Conservation (phyloP, 1,140 invertebrate genomes). For the Scaptomyza montana region DNA sequence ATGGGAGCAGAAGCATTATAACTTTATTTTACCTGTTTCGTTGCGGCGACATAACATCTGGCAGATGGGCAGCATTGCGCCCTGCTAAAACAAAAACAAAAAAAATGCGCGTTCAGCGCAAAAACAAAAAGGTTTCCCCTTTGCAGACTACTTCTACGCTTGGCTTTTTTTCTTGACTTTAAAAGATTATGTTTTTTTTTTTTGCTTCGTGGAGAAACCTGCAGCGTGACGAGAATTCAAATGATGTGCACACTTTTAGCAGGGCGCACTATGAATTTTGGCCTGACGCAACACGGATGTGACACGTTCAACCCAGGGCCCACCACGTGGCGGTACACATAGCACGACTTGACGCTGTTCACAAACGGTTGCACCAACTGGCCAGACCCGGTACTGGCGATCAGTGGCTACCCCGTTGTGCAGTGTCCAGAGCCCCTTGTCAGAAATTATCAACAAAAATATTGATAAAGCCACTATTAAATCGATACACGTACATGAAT, state of each 20-base stretch:
- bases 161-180: background rate
- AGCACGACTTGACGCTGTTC: constrained; percentile 83
- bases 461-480: constrained; percentile 8
- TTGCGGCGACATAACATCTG: constrained; percentile 1
- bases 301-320: constrained; percentile 78
- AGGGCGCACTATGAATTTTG: constrained; percentile 83
- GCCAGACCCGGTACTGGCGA: constrained; percentile 83
- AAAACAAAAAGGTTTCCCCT: constrained; percentile 37
- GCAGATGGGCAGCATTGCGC: constrained; percentile 29
- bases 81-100: constrained; percentile 50
- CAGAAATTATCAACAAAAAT: constrained; percentile 22
- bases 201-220: constrained; percentile 69
- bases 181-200: background rate
- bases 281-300: constrained; percentile 77
- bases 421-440: constrained; percentile 82
- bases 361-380: constrained; percentile 83
- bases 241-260: constrained; percentile 51
- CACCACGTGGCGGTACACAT: constrained; percentile 83
- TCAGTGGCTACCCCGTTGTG: constrained; percentile 83
- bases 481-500: background rate
- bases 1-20: constrained; percentile 15
- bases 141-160: background rate
- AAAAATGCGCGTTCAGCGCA: constrained; percentile 24
- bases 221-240: constrained; percentile 55
- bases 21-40: constrained; percentile 40